A percentile compares a stretch with the other conserved stretches of the same genome.
Evolutionary conservation across 2,113 vertebrate species (phyloP).

Genomic region (Pelmatolapia mariae): DNA sequence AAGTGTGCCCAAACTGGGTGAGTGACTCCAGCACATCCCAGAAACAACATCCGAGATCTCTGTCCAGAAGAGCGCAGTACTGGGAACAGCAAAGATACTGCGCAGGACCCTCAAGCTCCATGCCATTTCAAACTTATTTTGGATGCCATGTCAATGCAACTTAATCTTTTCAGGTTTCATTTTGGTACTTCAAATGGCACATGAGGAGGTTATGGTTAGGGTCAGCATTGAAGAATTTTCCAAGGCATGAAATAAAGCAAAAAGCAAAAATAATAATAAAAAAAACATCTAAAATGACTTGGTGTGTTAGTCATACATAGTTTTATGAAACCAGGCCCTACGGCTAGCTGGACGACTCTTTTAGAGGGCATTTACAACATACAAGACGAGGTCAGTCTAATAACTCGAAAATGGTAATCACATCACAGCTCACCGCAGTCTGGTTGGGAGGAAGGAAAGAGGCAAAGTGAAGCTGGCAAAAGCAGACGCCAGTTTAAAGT

Average conservation of each 20-base stretch:
- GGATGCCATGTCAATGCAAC: not conserved
- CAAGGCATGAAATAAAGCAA: not conserved
- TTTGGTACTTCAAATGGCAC: not conserved
- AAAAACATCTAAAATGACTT: not conserved
- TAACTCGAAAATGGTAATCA: not conserved
- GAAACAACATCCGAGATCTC: not conserved
- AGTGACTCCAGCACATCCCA: not conserved
- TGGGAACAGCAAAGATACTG: not conserved
- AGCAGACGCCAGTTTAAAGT: not conserved
- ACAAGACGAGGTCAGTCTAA: not conserved
- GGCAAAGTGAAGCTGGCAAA: not conserved
- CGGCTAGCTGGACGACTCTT: not conserved
- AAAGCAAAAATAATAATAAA: not conserved
- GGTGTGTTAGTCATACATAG: not conserved
- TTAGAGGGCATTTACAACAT: not conserved
- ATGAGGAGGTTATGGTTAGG: not conserved
- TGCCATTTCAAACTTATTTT: not conserved
- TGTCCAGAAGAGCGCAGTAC: not conserved
- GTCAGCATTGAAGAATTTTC: not conserved
- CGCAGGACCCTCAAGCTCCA: not conserved
- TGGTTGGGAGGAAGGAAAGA: not conserved
- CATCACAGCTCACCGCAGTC: not conserved
- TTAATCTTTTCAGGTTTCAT: not conserved
- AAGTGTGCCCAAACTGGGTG: not conserved
- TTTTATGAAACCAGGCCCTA: not conserved